Evolutionary conservation across 92 coral and sea anemone species (phyloP), one percentile per base, ranked within the genome.

Genomic region (Porites divaricata): DNA sequence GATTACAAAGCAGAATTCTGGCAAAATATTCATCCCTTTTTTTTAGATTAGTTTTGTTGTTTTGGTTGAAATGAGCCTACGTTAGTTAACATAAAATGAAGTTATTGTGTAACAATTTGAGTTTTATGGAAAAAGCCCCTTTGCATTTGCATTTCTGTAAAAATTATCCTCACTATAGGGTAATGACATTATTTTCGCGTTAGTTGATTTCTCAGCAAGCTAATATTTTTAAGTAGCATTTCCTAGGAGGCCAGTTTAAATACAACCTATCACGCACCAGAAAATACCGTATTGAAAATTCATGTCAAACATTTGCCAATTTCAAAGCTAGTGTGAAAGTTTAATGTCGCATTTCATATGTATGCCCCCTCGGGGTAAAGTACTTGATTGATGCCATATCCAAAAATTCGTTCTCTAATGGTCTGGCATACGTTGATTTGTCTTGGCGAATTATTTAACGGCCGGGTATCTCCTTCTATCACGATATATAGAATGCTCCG

Each of bases 171-270:
- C 49, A 64, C 62, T 51, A 13, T 12, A 12, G 5, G 24, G 49
- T 15, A n/a, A 41, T 57, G 65, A 15, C 13, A 11, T 69, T 69
- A 69, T 26, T 69, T 21, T 77, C 23, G 66, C 52, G 48, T 75
- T 8, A 61, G 79, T 9, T 19, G 9, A 41, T 5, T 23, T 65
- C 5, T 35, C 45, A 16, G 26, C 28, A 2, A 53, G 67, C 77
- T 12, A 57, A 80, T 80, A 80, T 68, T 80, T 35, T 70, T 68
- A 67, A 80, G 77, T 69, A 66, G 48, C 10, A 22, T 80, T 24
- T 41, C 62, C 62, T 20, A 9, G 16, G 67, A 23, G 63, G 14
- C 59, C 45, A 35, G 62, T 69, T 80, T 35, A 14, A 59, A 64
- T 63, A 45, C 61, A 17, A 51, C 70, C 76, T 16, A 80, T 80